phyloP scores from a whole-genome alignment of 2,113 vertebrate genomes.

The Chascanopsetta lugubris region DNA sequence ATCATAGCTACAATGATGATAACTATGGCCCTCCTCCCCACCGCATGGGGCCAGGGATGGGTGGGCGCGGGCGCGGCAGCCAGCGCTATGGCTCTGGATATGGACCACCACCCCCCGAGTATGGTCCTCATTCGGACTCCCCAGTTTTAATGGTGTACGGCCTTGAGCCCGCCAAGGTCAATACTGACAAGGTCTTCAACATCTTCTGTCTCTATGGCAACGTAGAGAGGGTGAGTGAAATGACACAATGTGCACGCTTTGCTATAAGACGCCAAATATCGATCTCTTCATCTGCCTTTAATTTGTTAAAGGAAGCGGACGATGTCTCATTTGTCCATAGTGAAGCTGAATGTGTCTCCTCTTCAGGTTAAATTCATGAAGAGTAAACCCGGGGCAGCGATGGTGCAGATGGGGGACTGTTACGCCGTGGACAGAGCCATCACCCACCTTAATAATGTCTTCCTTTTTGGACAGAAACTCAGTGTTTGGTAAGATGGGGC shows the following conservation, averaged over 20 bases:
- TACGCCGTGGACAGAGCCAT: slow-evolving; percentile 93
- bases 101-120: slow-evolving; percentile 87
- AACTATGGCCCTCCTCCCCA: slow-evolving; percentile 88
- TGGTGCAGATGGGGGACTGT: slow-evolving; percentile 98
- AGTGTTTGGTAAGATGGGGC: slow-evolving; percentile 88
- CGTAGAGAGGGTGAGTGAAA: slow-evolving; percentile 87
- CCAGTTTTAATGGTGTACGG: slow-evolving; percentile 95
- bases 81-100: slow-evolving; percentile 89
- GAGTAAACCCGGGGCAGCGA: slow-evolving; percentile 93
- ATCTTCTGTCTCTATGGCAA: slow-evolving; percentile 95
- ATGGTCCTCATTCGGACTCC: slow-evolving; percentile 89
- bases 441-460: slow-evolving; percentile 94
- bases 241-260: background rate
- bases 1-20: slow-evolving; percentile 90
- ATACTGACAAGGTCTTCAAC: slow-evolving; percentile 92
- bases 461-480: slow-evolving; percentile 94
- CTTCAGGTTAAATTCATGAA: slow-evolving; percentile 95
- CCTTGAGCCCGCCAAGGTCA: slow-evolving; percentile 89
- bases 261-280: background rate
- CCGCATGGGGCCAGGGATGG: slow-evolving; percentile 87
- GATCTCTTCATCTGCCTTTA: background rate
- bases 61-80: slow-evolving; percentile 85
- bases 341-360: background rate
- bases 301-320: background rate
- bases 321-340: background rate